Evolutionary conservation across 2,888 invertebrate genomes (phyloP).

Genomic region (Chelonus formosanus): DNA sequence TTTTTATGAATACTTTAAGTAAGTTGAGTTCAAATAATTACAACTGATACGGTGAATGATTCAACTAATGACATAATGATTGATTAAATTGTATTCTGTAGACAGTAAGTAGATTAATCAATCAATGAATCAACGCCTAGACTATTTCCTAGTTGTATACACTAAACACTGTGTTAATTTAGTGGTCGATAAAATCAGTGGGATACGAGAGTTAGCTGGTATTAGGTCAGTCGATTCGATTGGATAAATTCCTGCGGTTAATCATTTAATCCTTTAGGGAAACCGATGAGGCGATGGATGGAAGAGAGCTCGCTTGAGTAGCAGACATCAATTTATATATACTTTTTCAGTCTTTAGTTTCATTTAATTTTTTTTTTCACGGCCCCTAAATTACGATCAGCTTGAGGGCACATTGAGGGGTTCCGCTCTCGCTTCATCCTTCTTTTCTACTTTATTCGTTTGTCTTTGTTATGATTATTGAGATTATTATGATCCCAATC

Average conservation of each 20-base stretch:
- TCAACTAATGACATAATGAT: not conserved
- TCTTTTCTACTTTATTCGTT: not conserved
- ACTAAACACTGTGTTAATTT: not conserved
- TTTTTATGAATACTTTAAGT: no score
- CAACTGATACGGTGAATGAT: no score
- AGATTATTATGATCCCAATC: slow-evolving; percentile 21
- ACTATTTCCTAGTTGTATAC: not conserved
- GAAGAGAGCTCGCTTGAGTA: slow-evolving; percentile 14
- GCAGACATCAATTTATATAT: slow-evolving; percentile 9
- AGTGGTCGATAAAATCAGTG: not conserved
- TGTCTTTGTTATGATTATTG: not conserved
- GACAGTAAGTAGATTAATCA: slow-evolving; percentile 13
- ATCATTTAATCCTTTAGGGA: slow-evolving; percentile 31
- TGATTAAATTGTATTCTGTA: slow-evolving; percentile 8
- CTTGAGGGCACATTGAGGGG: slow-evolving; percentile 24
- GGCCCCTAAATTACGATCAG: slow-evolving; percentile 40
- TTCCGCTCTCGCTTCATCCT: slow-evolving; percentile 15
- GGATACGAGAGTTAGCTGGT: slow-evolving; percentile 11
- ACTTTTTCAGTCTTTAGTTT: slow-evolving; percentile 15
- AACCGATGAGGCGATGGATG: slow-evolving; percentile 31
- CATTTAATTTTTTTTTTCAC: slow-evolving; percentile 38
- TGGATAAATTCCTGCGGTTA: slow-evolving; percentile 23
- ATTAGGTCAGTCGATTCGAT: slow-evolving; percentile 31
- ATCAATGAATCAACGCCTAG: slow-evolving; percentile 10
- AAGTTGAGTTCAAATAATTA: not conserved